These are phyloP conservation scores for Tipula unca DNA, from an alignment of 2,888 invertebrate genomes.

Conservation along the genomic window DNA sequence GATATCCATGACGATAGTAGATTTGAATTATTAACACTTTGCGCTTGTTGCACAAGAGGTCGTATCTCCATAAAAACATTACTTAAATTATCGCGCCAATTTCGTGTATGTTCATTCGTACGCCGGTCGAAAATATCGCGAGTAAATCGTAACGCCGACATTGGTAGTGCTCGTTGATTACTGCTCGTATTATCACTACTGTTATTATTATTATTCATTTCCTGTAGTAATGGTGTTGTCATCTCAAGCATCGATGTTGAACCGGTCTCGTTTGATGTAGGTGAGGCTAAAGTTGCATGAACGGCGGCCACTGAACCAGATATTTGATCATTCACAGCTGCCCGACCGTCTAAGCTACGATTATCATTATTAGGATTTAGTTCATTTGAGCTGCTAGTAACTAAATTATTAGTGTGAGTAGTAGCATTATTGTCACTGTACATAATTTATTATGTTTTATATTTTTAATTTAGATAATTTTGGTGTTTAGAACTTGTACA, in stretches of 20 bases:
- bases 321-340: neutral
- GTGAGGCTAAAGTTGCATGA: neutral
- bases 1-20: conserved; percentile 16
- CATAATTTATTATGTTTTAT: neutral
- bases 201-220: neutral
- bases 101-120: neutral
- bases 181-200: neutral
- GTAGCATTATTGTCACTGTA: neutral
- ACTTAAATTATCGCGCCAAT: conserved; percentile 23
- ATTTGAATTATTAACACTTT: conserved; percentile 21
- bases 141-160: conserved; percentile 16
- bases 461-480: neutral
- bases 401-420: neutral
- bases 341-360: neutral
- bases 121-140: conserved; percentile 17
- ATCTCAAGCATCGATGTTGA: neutral
- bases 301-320: neutral
- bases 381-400: neutral
- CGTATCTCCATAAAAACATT: conserved; percentile 23
- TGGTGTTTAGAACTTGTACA: neutral
- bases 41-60: conserved; percentile 21
- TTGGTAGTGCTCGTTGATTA: neutral
- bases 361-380: neutral
- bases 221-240: neutral
- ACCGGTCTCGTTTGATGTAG: neutral